Evolutionary conservation across 2,797 vertebrate genomes (phyloP).

Genomic region (Sebastes taczanowskii): DNA sequence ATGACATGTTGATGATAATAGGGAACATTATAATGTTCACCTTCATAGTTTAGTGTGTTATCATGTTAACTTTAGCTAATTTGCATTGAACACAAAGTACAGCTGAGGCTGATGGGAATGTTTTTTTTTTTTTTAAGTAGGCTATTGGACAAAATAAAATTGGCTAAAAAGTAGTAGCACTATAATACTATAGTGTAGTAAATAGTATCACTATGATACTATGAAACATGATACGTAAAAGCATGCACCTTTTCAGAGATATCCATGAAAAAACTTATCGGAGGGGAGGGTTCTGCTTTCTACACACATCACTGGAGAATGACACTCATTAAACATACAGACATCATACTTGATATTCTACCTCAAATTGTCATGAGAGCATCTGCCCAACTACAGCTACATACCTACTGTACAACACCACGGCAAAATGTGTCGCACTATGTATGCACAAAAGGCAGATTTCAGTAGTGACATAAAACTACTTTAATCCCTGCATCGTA

Average conservation of each 20-base stretch:
- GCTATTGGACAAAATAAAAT: neutral
- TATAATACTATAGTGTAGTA: no score
- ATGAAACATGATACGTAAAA: neutral
- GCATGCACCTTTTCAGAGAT: neutral
- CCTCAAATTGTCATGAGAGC: neutral
- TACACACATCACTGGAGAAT: neutral
- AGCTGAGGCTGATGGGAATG: neutral
- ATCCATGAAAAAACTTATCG: neutral
- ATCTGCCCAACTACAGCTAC: neutral
- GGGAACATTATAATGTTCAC: neutral
- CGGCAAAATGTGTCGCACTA: neutral
- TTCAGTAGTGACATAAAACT: constrained; percentile 30
- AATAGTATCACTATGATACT: neutral
- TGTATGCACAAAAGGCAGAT: constrained; percentile 11
- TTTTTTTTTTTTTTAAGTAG: neutral
- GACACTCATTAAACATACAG: neutral
- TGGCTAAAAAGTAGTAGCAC: neutral
- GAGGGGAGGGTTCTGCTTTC: neutral
- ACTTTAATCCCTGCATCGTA: constrained; percentile 42
- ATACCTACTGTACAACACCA: neutral
- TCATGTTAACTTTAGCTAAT: neutral
- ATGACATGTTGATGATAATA: neutral
- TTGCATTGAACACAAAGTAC: neutral
- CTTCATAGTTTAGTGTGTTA: neutral
- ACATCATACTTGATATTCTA: neutral